Percentiles rank a stretch among this genome's conserved stretches.
Evolutionary conservation across 2,888 invertebrate species (phyloP).

Genomic region (Ceriagrion tenellum): DNA sequence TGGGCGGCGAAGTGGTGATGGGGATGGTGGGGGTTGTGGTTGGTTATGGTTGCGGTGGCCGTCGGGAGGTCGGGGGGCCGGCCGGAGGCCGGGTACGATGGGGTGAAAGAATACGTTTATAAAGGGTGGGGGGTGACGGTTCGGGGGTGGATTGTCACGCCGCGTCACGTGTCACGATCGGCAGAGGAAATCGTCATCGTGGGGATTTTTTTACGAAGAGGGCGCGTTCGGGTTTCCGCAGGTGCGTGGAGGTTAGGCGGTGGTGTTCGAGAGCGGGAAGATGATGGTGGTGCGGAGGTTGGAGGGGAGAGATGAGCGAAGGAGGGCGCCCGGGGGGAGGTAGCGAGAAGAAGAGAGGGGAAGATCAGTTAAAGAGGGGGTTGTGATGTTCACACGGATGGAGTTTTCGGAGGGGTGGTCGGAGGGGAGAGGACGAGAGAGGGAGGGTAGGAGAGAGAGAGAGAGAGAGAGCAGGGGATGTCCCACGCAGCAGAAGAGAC

Average conservation of each 20-base stretch:
- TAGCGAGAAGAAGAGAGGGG: neutral
- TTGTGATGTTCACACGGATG: conserved; percentile 28
- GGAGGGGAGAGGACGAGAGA: neutral
- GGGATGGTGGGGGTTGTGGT: conserved; percentile 65
- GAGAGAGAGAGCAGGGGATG: neutral
- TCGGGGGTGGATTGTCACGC: neutral
- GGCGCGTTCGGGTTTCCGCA: neutral
- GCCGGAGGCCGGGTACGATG: conserved; percentile 16
- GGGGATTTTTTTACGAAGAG: neutral
- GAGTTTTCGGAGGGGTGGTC: conserved; percentile 8
- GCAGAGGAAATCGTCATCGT: conserved; percentile 54
- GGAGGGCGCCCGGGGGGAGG: neutral
- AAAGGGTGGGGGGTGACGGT: neutral
- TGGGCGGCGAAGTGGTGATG: conserved; percentile 62
- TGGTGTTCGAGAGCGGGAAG: neutral
- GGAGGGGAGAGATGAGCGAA: neutral
- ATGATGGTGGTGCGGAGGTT: neutral
- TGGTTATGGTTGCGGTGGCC: conserved; percentile 65
- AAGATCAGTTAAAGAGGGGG: conserved; percentile 27
- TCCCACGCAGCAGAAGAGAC: neutral
- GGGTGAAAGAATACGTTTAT: conserved; percentile 31
- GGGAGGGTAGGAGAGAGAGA: neutral
- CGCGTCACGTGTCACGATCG: conserved; percentile 65
- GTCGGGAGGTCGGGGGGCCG: conserved; percentile 51
- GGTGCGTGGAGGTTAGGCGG: neutral